phyloP scores from a whole-genome alignment of 2,888 invertebrate species.

The Tipula helvola region DNA sequence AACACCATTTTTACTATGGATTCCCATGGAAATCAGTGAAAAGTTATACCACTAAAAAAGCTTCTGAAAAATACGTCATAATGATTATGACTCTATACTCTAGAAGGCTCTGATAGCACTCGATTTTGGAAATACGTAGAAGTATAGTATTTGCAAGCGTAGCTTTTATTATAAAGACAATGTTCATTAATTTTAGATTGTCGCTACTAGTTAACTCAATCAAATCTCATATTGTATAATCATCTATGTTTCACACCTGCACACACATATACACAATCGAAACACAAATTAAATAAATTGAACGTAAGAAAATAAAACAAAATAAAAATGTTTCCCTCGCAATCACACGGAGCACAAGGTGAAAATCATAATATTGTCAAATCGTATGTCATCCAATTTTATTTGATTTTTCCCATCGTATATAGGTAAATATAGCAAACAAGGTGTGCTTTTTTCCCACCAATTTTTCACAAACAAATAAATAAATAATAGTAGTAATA shows the following conservation, averaged over 20 bases:
- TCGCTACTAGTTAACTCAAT: too few species aligned
- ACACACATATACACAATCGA: not conserved
- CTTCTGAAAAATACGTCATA: too few species aligned
- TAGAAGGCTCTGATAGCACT: too few species aligned
- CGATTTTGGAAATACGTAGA: too few species aligned
- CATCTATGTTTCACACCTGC: not conserved
- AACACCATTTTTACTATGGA: too few species aligned
- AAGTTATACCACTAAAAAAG: too few species aligned
- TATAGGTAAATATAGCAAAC: not conserved
- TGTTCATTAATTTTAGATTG: too few species aligned
- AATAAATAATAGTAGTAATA: not conserved
- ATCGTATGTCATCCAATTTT: not conserved
- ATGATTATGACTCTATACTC: too few species aligned
- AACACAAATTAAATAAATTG: not conserved
- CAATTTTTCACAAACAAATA: not conserved
- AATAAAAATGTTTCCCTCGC: not conserved
- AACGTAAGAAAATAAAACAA: not conserved
- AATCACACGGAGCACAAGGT: not conserved
- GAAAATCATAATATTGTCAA: not conserved
- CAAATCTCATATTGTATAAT: too few species aligned
- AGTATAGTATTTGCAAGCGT: too few species aligned
- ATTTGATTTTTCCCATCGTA: not conserved
- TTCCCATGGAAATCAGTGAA: too few species aligned
- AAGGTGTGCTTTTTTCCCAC: not conserved
- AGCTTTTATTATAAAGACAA: too few species aligned